phyloP scores from a whole-genome alignment of 2,888 invertebrate genomes.

The Trissolcus brochymenae region DNA sequence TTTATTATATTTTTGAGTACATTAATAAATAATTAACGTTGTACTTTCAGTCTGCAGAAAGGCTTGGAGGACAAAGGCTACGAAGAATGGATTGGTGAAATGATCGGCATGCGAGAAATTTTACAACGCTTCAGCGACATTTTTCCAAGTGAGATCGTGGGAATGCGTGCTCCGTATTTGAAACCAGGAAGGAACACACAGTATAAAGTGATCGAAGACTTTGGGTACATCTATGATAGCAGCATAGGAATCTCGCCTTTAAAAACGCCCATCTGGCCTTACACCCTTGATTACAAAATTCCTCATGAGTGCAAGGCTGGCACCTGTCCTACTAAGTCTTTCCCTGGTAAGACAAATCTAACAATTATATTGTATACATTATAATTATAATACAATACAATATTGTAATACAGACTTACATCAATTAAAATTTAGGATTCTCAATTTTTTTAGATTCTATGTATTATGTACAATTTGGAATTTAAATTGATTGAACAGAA shows the following conservation, averaged over 20 bases:
- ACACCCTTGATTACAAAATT: conserved; percentile 94
- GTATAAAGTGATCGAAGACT: conserved; percentile 94
- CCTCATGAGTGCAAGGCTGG: conserved; percentile 95
- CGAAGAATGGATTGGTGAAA: conserved; percentile 95
- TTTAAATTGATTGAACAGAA: neutral
- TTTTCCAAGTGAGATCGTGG: conserved; percentile 88
- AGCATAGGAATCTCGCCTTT: conserved; percentile 91
- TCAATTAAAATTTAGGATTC: no score
- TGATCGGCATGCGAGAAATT: conserved; percentile 95
- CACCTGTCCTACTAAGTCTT: conserved; percentile 92
- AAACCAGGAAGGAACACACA: conserved; percentile 96
- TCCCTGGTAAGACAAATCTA: conserved; percentile 82
- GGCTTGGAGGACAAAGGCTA: conserved; percentile 93
- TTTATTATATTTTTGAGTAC: no score
- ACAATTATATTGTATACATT: no score
- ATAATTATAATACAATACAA: no score
- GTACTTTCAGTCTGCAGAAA: conserved; percentile 81
- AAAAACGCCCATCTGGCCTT: conserved; percentile 92
- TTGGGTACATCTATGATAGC: conserved; percentile 94
- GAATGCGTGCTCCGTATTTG: conserved; percentile 91
- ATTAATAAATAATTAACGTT: neutral
- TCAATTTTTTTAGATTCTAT: no score
- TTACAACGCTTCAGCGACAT: conserved; percentile 89
- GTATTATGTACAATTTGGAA: neutral
- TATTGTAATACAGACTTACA: no score